phyloP scores from a whole-genome alignment of 2,888 invertebrate genomes.

The Sarcophaga variegata region DNA sequence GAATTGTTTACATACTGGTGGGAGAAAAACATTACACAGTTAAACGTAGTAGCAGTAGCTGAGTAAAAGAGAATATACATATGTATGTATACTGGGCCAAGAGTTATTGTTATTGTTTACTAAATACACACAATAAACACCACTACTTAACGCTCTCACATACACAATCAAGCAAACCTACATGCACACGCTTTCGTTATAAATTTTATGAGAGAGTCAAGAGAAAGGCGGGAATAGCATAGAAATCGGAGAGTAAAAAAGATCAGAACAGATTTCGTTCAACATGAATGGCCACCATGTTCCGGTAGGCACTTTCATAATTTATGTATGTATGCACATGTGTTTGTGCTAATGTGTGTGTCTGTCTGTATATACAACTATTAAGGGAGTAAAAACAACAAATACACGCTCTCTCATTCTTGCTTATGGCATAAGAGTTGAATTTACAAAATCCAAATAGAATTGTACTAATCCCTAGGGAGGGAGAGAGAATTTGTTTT shows the following conservation, averaged over 20 bases:
- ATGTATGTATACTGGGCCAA: neutral
- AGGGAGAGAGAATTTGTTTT: constrained; percentile 45
- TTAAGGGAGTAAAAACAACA: constrained; percentile 54
- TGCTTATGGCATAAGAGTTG: constrained; percentile 38
- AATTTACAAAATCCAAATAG: constrained; percentile 44
- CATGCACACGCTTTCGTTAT: neutral
- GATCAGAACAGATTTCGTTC: neutral
- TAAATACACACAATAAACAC: constrained; percentile 27
- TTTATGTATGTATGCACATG: neutral
- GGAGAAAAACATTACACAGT: neutral
- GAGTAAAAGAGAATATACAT: neutral
- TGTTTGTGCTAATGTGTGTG: constrained; percentile 9
- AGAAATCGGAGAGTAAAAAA: neutral
- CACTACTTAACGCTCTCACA: neutral
- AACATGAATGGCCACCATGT: constrained; percentile 60
- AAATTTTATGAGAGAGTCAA: constrained; percentile 31
- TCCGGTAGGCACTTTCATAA: neutral
- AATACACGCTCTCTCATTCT: constrained; percentile 46
- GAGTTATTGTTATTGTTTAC: constrained; percentile 41
- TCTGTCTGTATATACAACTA: constrained; percentile 8
- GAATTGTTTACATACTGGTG: constrained; percentile 16
- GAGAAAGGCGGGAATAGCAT: constrained; percentile 63
- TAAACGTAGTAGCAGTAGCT: constrained; percentile 18
- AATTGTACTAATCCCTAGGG: constrained; percentile 53
- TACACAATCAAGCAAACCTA: neutral